Evolutionary conservation across 2,888 invertebrate genomes (phyloP).

Genomic region (Clepsis dumicolana): DNA sequence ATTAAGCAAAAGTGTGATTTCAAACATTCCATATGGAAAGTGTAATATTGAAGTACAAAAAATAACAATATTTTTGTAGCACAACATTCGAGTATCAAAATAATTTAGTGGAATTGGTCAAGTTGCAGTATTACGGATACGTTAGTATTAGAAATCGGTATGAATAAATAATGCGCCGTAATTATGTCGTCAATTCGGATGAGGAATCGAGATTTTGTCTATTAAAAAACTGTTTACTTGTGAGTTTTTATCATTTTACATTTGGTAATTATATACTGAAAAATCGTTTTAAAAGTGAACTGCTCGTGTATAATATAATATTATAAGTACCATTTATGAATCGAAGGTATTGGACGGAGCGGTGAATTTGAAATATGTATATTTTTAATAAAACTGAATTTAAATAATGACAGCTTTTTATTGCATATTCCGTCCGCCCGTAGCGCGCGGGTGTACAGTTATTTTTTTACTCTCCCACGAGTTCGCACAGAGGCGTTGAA

Average conservation of each 20-base stretch:
- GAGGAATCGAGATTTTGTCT: slow-evolving; percentile 60
- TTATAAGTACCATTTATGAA: slow-evolving; percentile 55
- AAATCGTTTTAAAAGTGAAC: slow-evolving; percentile 63
- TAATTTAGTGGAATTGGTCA: slow-evolving; percentile 74
- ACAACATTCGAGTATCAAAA: slow-evolving; percentile 66
- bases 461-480: slow-evolving; percentile 46
- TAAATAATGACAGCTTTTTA: slow-evolving; percentile 58
- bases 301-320: slow-evolving; percentile 55
- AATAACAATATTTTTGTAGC: slow-evolving; percentile 83
- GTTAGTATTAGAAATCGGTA: slow-evolving; percentile 67
- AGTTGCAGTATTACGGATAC: slow-evolving; percentile 78
- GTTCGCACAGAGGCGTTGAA: slow-evolving; percentile 52
- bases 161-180: slow-evolving; percentile 52
- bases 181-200: slow-evolving; percentile 67
- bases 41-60: slow-evolving; percentile 84
- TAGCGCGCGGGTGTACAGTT: background rate
- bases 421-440: slow-evolving; percentile 6
- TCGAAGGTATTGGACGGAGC: slow-evolving; percentile 57
- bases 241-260: slow-evolving; percentile 75
- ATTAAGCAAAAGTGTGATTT: slow-evolving; percentile 76
- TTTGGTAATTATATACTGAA: slow-evolving; percentile 72
- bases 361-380: slow-evolving; percentile 77
- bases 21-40: slow-evolving; percentile 82
- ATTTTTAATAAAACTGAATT: slow-evolving; percentile 83
- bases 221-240: slow-evolving; percentile 61